These are phyloP conservation scores for Anguilla megastoma DNA, from an alignment of 2,797 vertebrate species.

Conservation along the genomic window DNA sequence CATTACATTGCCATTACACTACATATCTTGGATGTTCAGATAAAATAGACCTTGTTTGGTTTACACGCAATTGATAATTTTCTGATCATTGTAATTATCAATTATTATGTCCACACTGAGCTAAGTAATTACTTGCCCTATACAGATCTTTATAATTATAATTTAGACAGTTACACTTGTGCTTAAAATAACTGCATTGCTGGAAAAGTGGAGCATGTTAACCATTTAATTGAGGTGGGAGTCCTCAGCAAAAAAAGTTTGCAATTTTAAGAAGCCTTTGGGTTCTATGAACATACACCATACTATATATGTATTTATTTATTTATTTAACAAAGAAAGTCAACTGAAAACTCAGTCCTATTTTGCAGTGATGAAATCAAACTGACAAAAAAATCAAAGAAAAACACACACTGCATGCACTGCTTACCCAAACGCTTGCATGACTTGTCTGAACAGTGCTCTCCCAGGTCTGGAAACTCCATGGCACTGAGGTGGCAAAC, in stretches of 20 bases:
- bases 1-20: no score
- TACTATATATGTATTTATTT: not conserved
- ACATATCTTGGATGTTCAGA: no score
- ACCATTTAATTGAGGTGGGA: not conserved
- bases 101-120: no score
- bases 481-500: constrained; percentile 60
- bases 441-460: constrained; percentile 83
- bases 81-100: no score
- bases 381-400: not conserved
- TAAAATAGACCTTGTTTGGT: no score
- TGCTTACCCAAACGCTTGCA: constrained; percentile 85
- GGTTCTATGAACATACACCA: not conserved
- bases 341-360: not conserved
- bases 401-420: not conserved
- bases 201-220: not conserved
- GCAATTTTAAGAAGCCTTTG: no score
- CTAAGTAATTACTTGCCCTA: no score
- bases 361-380: not conserved
- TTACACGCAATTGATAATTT: no score
- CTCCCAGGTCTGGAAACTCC: constrained; percentile 89
- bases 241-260: no score
- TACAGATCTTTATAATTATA: no score
- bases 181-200: not conserved
- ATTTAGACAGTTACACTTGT: no score
- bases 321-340: not conserved